Percentiles rank a stretch among this genome's conserved stretches.
Conservation (phyloP, 2,888 invertebrate genomes). For the Pammene fasciana region DNA sequence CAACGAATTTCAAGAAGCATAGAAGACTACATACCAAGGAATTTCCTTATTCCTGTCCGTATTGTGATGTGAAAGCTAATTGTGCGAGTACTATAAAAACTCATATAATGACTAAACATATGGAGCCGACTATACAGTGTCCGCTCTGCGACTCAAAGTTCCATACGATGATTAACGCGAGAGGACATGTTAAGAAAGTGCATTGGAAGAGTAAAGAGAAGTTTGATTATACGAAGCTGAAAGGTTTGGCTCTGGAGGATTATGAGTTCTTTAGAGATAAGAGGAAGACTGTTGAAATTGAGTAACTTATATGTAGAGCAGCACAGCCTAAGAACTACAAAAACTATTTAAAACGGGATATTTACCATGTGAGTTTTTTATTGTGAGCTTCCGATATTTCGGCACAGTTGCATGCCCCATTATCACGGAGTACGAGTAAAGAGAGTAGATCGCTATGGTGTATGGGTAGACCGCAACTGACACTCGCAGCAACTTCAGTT, state of each 20-base stretch:
- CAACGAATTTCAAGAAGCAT: slow-evolving; percentile 33
- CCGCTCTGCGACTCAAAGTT: slow-evolving; percentile 28
- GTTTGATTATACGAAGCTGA: slow-evolving; percentile 34
- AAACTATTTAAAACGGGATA: no score
- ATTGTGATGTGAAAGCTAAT: slow-evolving; percentile 25
- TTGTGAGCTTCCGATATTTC: no score
- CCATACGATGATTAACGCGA: slow-evolving; percentile 29
- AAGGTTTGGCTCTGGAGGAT: slow-evolving; percentile 29
- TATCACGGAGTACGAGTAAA: no score
- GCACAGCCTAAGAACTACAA: no score
- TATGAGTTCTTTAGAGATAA: slow-evolving; percentile 37
- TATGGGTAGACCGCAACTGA: no score
- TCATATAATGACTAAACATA: slow-evolving; percentile 34
- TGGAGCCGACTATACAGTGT: slow-evolving; percentile 27
- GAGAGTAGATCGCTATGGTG: no score
- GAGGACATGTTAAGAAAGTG: slow-evolving; percentile 20
- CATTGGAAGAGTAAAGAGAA: slow-evolving; percentile 40
- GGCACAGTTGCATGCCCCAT: no score
- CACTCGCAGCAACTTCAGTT: no score
- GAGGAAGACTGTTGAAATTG: slow-evolving; percentile 30
- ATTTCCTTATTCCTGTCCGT: slow-evolving; percentile 26
- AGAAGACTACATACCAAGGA: slow-evolving; percentile 29
- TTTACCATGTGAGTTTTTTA: no score
- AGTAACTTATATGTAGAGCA: no score
- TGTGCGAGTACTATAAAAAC: slow-evolving; percentile 14